Base-by-base conservation (phyloP, 2,888 invertebrate species). In the Serrognathus titanus region DNA sequence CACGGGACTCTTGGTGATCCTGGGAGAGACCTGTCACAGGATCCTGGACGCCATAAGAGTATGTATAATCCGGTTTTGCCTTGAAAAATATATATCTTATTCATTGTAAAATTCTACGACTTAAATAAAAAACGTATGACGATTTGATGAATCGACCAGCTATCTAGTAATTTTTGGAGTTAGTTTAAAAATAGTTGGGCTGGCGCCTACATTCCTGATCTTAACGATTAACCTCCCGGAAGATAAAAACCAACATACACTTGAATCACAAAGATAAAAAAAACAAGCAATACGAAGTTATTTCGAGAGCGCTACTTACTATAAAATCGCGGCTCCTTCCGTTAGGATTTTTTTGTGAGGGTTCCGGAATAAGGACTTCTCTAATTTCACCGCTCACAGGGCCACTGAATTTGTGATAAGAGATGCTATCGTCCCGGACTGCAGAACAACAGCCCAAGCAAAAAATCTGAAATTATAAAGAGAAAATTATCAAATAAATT, bases 41-140 rank as follows among this genome's bases (percentile, higher is more conserved):
- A 75, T 90, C 90, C 66, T 88, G 86, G 37, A 90, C 87, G 49
- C 90, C 90, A 69, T 89, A 90, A 1, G 87, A 83, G 75, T 88
- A 90, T 40, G 83, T 81, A 70, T 90, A 90, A 73, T 89, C 88
- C 11, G 90, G 89, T 71, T 86, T 85, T 1, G 88, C 89, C 86
- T 86, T 66, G 45, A 74, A 72, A 31, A 5, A 3, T 3, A 31
- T 20, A 3, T 20, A 20, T 20, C 3, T 20, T 20, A 31, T 31
- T 31, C 5, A 31, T 6, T 5, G 7, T 31, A 6, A 7, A 31
- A 31, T 31, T 31, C 24, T 31, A 31, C 6, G 7, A 31, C 24
- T 31, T 6, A 31, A 31, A 6, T 31, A 7, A 31, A 31, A 31
- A 7, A 31, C 4, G n/a, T 3, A 7, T 31, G 24, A 3, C 1